A percentile compares a stretch with the other conserved stretches of the same genome.
phyloP scores from a whole-genome alignment of 2,888 invertebrate species.

The Agrochola lychnidis region DNA sequence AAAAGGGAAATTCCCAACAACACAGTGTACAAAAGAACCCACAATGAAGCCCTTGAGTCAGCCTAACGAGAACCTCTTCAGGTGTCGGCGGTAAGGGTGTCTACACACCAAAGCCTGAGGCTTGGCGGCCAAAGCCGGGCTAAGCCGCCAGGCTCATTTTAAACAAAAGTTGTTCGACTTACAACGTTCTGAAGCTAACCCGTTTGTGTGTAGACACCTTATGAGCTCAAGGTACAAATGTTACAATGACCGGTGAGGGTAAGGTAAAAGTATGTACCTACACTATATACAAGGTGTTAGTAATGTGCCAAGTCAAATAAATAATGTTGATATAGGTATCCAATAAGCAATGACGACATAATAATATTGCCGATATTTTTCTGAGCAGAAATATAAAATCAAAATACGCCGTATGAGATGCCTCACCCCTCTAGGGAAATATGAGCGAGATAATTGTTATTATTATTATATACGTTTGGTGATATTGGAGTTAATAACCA shows the following conservation, averaged over 20 bases:
- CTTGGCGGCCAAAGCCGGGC: no score
- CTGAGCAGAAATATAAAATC: slow-evolving; percentile 7
- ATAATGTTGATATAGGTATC: slow-evolving; percentile 7
- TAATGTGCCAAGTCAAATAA: background rate
- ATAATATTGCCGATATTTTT: slow-evolving; percentile 13
- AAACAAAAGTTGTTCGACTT: background rate
- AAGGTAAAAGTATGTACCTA: background rate
- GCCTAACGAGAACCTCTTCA: slow-evolving; percentile 35
- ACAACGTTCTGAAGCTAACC: background rate
- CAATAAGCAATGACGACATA: slow-evolving; percentile 9
- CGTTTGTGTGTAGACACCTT: background rate
- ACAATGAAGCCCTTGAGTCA: slow-evolving; percentile 7
- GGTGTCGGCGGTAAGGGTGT: slow-evolving; percentile 4
- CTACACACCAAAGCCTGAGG: background rate
- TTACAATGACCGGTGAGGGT: background rate
- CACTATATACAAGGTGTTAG: background rate
- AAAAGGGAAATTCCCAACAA: background rate
- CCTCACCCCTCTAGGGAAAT: slow-evolving; percentile 13
- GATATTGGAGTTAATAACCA: background rate
- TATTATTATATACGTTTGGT: background rate
- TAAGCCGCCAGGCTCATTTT: background rate
- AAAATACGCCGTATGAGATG: background rate
- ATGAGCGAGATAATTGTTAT: slow-evolving; percentile 8
- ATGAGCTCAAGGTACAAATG: background rate
- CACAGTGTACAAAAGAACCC: background rate